These are phyloP conservation scores for Campoplex nolae DNA, from an alignment of 2,888 invertebrate genomes.

Conservation along the genomic window DNA sequence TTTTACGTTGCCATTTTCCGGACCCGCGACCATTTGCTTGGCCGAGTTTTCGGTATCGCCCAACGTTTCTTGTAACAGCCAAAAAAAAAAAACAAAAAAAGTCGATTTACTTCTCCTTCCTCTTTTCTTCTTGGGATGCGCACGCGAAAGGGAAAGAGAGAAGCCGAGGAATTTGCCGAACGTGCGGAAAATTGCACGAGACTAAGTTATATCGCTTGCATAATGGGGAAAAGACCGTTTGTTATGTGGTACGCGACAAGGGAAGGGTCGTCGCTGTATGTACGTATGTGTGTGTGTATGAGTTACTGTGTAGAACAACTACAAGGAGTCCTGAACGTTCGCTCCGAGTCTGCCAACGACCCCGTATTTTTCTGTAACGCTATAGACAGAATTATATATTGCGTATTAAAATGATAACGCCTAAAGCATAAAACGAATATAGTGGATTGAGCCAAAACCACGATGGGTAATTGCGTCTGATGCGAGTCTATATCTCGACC, in stretches of 20 bases:
- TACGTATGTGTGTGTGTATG: background rate
- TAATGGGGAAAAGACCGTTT: conserved; percentile 64
- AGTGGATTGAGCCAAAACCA: conserved; percentile 10
- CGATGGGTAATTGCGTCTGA: conserved; percentile 51
- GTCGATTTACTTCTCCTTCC: conserved; percentile 67
- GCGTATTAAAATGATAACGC: conserved; percentile 24
- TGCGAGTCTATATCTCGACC: conserved; percentile 33
- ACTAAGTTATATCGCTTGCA: conserved; percentile 73
- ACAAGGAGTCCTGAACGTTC: conserved; percentile 33
- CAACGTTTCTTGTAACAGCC: conserved; percentile 51
- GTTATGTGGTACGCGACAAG: conserved; percentile 38
- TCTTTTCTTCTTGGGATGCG: conserved; percentile 4
- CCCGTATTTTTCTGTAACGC: conserved; percentile 42
- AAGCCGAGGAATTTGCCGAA: conserved; percentile 70
- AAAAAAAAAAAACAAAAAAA: conserved; percentile 60
- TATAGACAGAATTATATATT: conserved; percentile 18
- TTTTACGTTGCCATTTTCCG: conserved; percentile 10
- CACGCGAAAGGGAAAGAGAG: background rate
- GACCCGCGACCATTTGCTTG: background rate
- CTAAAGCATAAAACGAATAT: background rate
- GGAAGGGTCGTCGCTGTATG: background rate
- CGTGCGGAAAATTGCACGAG: conserved; percentile 74
- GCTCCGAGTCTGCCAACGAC: conserved; percentile 37
- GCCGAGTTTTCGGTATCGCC: conserved; percentile 59
- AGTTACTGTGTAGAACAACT: conserved; percentile 13